Evolutionary conservation across 1,140 invertebrate species (phyloP).

Genomic region (Oscheius sp.): DNA sequence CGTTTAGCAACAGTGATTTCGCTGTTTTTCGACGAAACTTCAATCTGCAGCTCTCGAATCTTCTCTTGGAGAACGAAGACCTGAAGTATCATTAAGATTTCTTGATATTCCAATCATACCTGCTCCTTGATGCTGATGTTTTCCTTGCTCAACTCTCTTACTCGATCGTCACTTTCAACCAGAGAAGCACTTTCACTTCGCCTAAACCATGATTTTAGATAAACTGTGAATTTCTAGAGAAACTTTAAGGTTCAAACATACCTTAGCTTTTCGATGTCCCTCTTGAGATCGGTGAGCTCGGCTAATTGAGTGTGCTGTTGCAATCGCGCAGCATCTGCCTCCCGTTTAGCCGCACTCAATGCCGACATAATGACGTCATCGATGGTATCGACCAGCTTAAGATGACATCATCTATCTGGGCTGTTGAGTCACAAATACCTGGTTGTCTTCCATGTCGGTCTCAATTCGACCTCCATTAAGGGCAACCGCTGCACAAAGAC

Average conservation of each 20-base stretch:
- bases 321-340: constrained; percentile 35
- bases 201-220: constrained; percentile 24
- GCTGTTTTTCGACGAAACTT: constrained; percentile 31
- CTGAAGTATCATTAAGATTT: constrained; percentile 10
- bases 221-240: background rate
- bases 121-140: constrained; percentile 42
- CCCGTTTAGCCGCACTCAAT: constrained; percentile 32
- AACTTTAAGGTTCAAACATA: background rate
- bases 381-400: constrained; percentile 36
- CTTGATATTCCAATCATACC: constrained; percentile 11
- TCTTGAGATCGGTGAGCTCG: constrained; percentile 37
- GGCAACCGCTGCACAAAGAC: constrained; percentile 28
- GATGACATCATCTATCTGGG: background rate
- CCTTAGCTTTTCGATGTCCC: constrained; percentile 41
- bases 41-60: constrained; percentile 36
- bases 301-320: constrained; percentile 36
- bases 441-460: constrained; percentile 1
- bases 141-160: constrained; percentile 35
- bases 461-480: constrained; percentile 34
- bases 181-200: constrained; percentile 34
- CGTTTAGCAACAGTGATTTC: constrained; percentile 19
- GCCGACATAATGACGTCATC: constrained; percentile 42
- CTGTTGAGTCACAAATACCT: background rate
- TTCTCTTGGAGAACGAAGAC: constrained; percentile 39
- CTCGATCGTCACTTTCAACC: constrained; percentile 36